Percentiles rank a stretch among this genome's conserved stretches.
phyloP scores from a whole-genome alignment of 2,888 invertebrate genomes.

The Drosophila buzzatii region DNA sequence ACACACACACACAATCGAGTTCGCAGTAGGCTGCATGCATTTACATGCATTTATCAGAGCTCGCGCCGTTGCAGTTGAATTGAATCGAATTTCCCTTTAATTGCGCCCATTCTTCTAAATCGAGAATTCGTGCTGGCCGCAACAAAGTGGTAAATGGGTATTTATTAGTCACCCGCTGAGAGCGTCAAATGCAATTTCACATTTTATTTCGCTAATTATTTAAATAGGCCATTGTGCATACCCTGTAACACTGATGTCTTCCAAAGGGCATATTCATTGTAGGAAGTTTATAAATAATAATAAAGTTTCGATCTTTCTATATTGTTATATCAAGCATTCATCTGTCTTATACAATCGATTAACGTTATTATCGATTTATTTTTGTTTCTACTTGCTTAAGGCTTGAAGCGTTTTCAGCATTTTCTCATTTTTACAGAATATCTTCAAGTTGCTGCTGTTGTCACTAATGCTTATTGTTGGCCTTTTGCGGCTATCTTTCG shows the following conservation, averaged over 20 bases:
- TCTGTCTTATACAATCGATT: not conserved
- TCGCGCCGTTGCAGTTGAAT: conserved; percentile 21
- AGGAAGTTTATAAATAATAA: not conserved
- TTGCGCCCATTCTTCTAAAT: conserved; percentile 11
- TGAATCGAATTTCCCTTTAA: conserved; percentile 20
- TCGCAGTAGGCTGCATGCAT: conserved; percentile 46
- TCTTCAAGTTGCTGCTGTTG: not conserved
- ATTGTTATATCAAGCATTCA: not conserved
- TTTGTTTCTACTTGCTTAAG: not conserved
- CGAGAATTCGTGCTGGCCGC: conserved; percentile 2
- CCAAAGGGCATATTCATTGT: not conserved
- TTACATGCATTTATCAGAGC: conserved; percentile 64
- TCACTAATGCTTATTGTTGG: not conserved
- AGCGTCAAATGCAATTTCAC: conserved; percentile 33
- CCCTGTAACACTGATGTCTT: not conserved
- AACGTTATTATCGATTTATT: not conserved
- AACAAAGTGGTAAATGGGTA: conserved; percentile 46
- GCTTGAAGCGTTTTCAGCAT: too few relatives aligned
- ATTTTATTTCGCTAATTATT: conserved; percentile 52
- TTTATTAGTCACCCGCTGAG: conserved; percentile 52
- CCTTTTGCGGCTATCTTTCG: conserved; percentile 1
- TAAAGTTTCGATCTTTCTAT: too few relatives aligned
- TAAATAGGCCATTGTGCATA: conserved; percentile 33
- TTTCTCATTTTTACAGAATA: not conserved
- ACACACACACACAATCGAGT: not conserved